Evolutionary conservation across 2,797 vertebrate genomes (phyloP), one percentile per base, ranked within the genome.

Genomic region (Gephyroberyx darwinii): DNA sequence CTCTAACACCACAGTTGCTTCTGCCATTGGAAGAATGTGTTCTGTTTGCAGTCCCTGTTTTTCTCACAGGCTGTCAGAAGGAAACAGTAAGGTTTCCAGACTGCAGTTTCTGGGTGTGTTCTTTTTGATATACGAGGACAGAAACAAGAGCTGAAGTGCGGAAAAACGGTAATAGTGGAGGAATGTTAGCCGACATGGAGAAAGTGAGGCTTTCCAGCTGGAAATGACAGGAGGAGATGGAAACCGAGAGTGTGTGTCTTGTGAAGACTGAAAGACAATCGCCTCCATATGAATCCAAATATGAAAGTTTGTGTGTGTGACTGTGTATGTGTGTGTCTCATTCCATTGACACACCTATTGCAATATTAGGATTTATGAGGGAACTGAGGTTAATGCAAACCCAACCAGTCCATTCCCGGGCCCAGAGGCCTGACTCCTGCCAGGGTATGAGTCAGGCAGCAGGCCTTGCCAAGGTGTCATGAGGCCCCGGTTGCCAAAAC

Each of bases 131-230:
- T 72, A 79, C 48, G 53, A 84, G 70, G 82, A 70, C 33, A 72
- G 67, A 77, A 83, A 81, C 48, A 71, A 88, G 62, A 79, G 74
- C 72, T 65, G 71, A 80, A 79, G 71, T 84, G 71, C 12, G 66
- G 85, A 82, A 91, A 89, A 90, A 67, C 37, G 72, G 53, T 81
- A 88, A 90, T 70, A 85, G 67, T 80, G 63, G 57, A 86, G 80
- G 84, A 93, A 91, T 91, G 89, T 83, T 81, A 75, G 79, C 80
- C 84, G 78, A 83, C 78, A 82, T 71, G 39, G 71, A 87, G 69
- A 78, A 75, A 90, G 67, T 78, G 63, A 86, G 67, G 69, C 52
- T 78, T 78, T 83, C 71, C 78, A 85, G 83, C 86, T 89, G 82
- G 79, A 88, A 84, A 76, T 75, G 70, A 66, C 55, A 55, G 63